Evolutionary conservation across 1,140 invertebrate genomes (phyloP).

Genomic region (Heliconius himera): DNA sequence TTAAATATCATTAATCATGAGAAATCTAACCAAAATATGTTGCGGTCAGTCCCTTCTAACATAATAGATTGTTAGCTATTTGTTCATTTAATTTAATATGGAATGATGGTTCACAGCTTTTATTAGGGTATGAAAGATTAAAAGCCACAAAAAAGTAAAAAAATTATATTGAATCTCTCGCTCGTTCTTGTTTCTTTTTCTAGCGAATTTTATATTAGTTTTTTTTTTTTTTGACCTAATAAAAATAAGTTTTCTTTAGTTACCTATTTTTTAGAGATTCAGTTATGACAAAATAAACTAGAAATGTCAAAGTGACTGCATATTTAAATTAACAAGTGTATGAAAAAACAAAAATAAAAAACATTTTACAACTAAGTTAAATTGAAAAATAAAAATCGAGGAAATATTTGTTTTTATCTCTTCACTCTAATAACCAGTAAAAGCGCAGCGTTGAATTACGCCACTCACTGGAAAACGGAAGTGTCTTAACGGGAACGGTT

Average conservation of each 20-base stretch:
- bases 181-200: neutral
- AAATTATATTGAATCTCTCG: neutral
- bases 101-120: neutral
- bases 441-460: neutral
- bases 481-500: too few relatives aligned
- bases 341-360: too few relatives aligned
- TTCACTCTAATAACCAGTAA: too few relatives aligned
- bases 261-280: too few relatives aligned
- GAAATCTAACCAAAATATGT: conserved; percentile 38
- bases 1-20: conserved; percentile 38
- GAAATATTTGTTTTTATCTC: too few relatives aligned
- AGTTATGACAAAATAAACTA: too few relatives aligned
- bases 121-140: neutral
- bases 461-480: neutral
- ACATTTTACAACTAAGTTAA: too few relatives aligned
- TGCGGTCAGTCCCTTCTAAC: conserved; percentile 34
- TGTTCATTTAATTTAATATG: conserved; percentile 24
- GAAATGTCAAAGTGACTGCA: too few relatives aligned
- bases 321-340: too few relatives aligned
- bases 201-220: neutral
- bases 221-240: neutral
- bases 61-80: conserved; percentile 35
- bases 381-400: too few relatives aligned
- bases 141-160: neutral
- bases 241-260: too few relatives aligned